Evolutionary conservation across 2,113 vertebrate species (phyloP).

Genomic region (Callochromis pleurospilus): DNA sequence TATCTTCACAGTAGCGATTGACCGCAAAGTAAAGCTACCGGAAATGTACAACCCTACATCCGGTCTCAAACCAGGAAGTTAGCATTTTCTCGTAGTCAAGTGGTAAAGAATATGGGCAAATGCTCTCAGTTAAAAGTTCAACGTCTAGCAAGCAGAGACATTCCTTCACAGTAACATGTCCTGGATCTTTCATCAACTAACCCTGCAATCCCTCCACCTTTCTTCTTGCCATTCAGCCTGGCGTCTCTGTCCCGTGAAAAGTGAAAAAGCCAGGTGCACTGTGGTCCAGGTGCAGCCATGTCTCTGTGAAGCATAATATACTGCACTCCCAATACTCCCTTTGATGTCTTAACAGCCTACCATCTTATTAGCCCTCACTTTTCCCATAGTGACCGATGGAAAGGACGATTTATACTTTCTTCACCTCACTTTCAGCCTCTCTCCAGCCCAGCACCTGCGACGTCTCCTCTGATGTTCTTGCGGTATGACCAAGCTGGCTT

Average conservation of each 20-base stretch:
- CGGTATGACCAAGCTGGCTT: neutral
- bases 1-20: fast-evolving
- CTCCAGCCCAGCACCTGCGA: fast-evolving
- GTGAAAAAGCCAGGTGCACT: neutral
- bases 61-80: no score
- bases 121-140: neutral
- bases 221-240: neutral
- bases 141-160: neutral
- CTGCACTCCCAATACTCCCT: neutral
- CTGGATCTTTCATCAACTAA: neutral
- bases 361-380: neutral
- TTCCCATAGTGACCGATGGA: neutral
- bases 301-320: neutral
- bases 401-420: neutral
- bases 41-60: no score
- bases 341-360: neutral
- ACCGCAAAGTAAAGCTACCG: no score
- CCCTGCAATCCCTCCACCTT: neutral
- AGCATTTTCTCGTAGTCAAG: no score
- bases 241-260: neutral
- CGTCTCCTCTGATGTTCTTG: neutral
- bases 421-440: neutral
- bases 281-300: neutral
- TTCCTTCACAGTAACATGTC: neutral
- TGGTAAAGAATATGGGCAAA: neutral